These are phyloP conservation scores for Hemistola chrysoprasaria DNA, from an alignment of 2,888 invertebrate species.

Conservation along the genomic window DNA sequence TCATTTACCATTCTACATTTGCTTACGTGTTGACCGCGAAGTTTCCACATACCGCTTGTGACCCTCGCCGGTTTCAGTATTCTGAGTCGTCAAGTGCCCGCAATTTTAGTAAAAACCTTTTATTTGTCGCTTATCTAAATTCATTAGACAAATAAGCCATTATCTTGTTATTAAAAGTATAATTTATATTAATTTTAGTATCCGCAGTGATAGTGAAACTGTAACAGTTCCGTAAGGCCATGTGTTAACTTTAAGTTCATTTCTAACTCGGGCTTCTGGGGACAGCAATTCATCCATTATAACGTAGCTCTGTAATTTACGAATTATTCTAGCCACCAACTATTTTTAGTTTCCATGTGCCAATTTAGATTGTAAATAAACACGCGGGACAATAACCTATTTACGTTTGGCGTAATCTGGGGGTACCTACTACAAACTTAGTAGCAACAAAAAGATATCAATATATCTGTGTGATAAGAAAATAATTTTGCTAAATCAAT, in stretches of 20 bases:
- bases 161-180: too few species aligned
- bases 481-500: conserved; percentile 34
- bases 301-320: conserved; percentile 15
- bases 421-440: conserved; percentile 25
- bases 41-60: conserved; percentile 72
- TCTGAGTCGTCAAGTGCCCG: conserved; percentile 28
- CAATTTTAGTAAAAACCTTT: background rate
- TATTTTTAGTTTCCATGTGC: conserved; percentile 37
- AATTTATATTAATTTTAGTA: too few species aligned
- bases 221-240: conserved; percentile 4
- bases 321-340: conserved; percentile 27
- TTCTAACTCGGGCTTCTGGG: background rate
- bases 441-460: conserved; percentile 33
- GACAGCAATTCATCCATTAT: conserved; percentile 4
- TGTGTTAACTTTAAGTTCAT: conserved; percentile 14
- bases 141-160: too few species aligned
- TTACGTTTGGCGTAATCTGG: conserved; percentile 29
- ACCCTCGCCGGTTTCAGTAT: conserved; percentile 53
- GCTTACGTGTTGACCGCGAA: conserved; percentile 80
- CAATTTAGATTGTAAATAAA: conserved; percentile 43
- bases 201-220: conserved; percentile 2
- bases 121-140: too few species aligned
- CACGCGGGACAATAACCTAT: conserved; percentile 55
- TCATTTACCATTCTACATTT: conserved; percentile 73
- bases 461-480: conserved; percentile 32